Percentiles rank a stretch among this genome's conserved stretches.
Conservation (phyloP, 2,888 invertebrate species). For the Nomada hirtipes region DNA sequence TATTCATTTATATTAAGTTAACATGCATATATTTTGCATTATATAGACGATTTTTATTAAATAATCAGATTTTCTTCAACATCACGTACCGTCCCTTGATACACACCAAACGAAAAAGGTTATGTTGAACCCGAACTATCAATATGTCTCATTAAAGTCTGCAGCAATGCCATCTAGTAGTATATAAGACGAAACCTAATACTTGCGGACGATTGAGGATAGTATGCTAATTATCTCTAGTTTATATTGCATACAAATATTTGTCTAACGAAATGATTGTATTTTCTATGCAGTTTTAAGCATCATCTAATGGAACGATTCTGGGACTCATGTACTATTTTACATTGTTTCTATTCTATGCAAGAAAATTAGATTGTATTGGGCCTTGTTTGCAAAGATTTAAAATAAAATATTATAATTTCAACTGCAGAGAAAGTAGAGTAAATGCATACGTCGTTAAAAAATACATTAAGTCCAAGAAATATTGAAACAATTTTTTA, state of each 20-base stretch:
- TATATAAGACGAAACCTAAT: background rate
- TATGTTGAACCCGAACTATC: slow-evolving; percentile 33
- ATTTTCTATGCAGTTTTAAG: slow-evolving; percentile 11
- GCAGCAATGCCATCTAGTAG: slow-evolving; percentile 4
- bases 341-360: background rate
- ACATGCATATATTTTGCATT: slow-evolving; percentile 13
- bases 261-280: slow-evolving; percentile 5
- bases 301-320: background rate
- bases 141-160: slow-evolving; percentile 9
- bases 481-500: background rate
- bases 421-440: background rate
- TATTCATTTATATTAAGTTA: slow-evolving; percentile 34
- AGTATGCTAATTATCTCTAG: slow-evolving; percentile 14
- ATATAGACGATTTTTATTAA: slow-evolving; percentile 59
- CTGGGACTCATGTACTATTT: background rate
- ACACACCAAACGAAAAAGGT: slow-evolving; percentile 49
- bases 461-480: background rate
- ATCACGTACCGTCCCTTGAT: slow-evolving; percentile 66
- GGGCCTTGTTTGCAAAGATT: background rate
- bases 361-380: background rate
- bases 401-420: background rate
- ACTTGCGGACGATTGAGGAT: background rate
- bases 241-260: background rate
- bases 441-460: background rate
- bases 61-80: slow-evolving; percentile 63